These are phyloP conservation scores for Agriopis aurantiaria DNA, from an alignment of 2,888 invertebrate genomes.

Conservation along the genomic window DNA sequence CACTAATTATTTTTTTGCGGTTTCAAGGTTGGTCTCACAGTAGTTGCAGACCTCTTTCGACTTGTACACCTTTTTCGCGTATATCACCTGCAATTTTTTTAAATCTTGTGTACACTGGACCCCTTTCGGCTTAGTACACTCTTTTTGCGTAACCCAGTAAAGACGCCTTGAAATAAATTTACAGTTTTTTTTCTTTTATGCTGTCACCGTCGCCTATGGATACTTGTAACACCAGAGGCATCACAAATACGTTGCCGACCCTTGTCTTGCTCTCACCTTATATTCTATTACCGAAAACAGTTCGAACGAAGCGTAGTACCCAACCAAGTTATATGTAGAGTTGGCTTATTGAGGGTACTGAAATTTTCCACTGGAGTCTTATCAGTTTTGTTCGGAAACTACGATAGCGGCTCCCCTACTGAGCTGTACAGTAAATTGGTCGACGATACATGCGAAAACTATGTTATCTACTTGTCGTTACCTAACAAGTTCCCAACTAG, in stretches of 20 bases:
- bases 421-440: background rate
- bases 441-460: constrained; percentile 13
- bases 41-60: no score
- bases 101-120: no score
- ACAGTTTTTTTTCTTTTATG: no score
- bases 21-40: no score
- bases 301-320: constrained; percentile 10
- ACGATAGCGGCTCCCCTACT: background rate
- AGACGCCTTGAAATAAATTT: no score
- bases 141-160: background rate
- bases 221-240: no score
- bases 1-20: no score
- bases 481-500: constrained; percentile 30
- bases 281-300: constrained; percentile 19
- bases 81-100: no score
- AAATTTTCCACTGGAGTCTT: background rate
- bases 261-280: background rate
- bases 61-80: no score
- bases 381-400: background rate
- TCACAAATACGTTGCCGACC: no score
- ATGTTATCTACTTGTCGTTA: constrained; percentile 25
- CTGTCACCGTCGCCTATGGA: no score
- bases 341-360: background rate
- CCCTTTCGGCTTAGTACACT: no score
- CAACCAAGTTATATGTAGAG: background rate